Conservation (phyloP, 2,113 vertebrate species). For the Dipodomys spectabilis region DNA sequence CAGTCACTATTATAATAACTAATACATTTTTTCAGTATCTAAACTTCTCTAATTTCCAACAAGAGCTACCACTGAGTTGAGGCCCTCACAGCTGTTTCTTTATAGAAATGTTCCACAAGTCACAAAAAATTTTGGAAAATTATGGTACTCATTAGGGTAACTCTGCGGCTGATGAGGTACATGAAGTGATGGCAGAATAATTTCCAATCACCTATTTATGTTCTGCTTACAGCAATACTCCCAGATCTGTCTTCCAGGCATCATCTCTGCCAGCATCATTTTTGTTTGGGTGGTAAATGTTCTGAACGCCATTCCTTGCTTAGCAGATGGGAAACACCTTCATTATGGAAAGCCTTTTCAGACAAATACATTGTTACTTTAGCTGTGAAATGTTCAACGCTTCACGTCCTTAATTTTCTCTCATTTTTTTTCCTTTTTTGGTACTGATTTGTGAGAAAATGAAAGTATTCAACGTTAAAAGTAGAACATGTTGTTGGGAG, state of each 20-base stretch:
- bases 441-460: not conserved
- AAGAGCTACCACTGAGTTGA: not conserved
- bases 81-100: not conserved
- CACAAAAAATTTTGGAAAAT: not conserved
- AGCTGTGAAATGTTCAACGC: not conserved
- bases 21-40: not conserved
- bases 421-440: not conserved
- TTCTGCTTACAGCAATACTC: not conserved
- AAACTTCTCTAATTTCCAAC: not conserved
- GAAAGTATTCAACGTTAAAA: not conserved
- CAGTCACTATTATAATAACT: not conserved
- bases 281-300: not conserved
- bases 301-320: constrained; percentile 7
- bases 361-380: not conserved
- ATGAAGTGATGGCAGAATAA: not conserved
- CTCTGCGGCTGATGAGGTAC: not conserved
- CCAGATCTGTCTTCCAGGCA: not conserved
- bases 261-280: not conserved
- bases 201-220: constrained; percentile 24
- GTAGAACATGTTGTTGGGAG: too few relatives aligned
- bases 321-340: constrained; percentile 30
- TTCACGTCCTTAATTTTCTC: not conserved
- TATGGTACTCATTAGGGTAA: not conserved
- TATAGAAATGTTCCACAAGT: not conserved
- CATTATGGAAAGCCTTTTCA: not conserved